Conservation (phyloP, 2,113 vertebrate species). For the Natator depressus region DNA sequence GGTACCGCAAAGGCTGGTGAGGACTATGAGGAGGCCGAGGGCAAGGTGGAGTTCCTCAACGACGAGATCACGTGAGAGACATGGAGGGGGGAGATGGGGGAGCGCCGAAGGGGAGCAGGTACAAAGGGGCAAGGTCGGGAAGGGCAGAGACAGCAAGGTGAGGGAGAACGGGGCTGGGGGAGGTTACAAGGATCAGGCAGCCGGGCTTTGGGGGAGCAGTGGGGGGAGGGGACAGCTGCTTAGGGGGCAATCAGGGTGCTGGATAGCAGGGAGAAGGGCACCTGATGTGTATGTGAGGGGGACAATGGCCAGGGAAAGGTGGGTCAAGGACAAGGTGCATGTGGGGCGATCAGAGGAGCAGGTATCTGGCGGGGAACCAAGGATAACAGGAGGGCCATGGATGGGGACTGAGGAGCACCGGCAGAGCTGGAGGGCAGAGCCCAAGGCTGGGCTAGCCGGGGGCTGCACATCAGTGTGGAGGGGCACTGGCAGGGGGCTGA, state of each 20-base stretch:
- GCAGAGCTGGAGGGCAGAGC: background rate
- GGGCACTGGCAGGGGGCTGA: background rate
- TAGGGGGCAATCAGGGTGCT: background rate
- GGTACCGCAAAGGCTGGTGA: conserved; percentile 80
- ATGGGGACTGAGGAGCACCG: background rate
- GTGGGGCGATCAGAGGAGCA: background rate
- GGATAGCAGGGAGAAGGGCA: background rate
- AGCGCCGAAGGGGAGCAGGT: conserved; percentile 77
- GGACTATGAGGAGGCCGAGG: conserved; percentile 91
- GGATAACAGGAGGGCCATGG: too few species aligned
- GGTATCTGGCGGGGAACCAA: background rate
- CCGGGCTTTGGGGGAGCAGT: background rate
- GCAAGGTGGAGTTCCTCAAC: conserved; percentile 94
- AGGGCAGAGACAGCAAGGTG: background rate
- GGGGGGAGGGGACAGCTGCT: background rate
- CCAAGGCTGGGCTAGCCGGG: background rate
- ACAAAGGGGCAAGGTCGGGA: background rate
- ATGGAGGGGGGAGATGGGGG: conserved; percentile 82
- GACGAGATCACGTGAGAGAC: conserved; percentile 84
- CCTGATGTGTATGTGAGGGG: background rate
- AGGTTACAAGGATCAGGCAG: background rate
- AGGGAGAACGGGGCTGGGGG: background rate
- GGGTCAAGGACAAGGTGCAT: too few species aligned
- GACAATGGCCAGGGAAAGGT: background rate
- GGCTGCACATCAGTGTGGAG: background rate